These are phyloP conservation scores for Crax fasciolata DNA, from an alignment of 2,797 vertebrate species.

Conservation along the genomic window DNA sequence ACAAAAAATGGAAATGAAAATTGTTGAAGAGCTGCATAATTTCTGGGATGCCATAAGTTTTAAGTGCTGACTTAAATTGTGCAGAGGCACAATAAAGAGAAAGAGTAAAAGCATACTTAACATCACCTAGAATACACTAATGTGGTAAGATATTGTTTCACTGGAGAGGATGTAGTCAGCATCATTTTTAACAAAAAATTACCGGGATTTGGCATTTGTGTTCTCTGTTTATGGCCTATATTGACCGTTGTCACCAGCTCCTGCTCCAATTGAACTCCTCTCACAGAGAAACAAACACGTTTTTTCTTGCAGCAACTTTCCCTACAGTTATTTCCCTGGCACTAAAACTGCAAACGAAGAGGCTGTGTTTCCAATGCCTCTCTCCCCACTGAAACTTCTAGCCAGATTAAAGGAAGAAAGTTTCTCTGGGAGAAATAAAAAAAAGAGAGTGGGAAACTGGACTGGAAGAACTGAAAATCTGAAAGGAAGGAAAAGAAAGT, in stretches of 20 bases:
- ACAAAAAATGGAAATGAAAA: not conserved
- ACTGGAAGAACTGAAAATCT: not conserved
- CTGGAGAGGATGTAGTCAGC: rapidly evolving
- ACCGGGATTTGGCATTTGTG: not conserved
- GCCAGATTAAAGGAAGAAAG: not conserved
- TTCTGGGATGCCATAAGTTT: not conserved
- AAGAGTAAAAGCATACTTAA: not conserved
- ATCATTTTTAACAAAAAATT: not conserved
- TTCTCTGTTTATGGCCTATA: not conserved
- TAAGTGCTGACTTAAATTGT: not conserved
- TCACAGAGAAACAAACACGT: not conserved
- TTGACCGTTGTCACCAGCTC: not conserved
- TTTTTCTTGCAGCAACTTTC: not conserved
- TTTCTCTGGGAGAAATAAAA: not conserved
- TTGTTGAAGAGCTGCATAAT: rapidly evolving
- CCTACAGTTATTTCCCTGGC: not conserved
- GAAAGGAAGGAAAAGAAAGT: not conserved
- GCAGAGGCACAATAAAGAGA: not conserved
- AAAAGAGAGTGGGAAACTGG: not conserved
- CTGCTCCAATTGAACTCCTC: not conserved
- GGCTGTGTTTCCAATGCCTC: not conserved
- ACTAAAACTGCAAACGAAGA: not conserved
- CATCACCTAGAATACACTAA: not conserved
- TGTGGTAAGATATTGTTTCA: not conserved
- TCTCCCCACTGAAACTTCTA: not conserved